Conservation (phyloP, 2,888 invertebrate genomes). For the Dermolepida albohirtum region DNA sequence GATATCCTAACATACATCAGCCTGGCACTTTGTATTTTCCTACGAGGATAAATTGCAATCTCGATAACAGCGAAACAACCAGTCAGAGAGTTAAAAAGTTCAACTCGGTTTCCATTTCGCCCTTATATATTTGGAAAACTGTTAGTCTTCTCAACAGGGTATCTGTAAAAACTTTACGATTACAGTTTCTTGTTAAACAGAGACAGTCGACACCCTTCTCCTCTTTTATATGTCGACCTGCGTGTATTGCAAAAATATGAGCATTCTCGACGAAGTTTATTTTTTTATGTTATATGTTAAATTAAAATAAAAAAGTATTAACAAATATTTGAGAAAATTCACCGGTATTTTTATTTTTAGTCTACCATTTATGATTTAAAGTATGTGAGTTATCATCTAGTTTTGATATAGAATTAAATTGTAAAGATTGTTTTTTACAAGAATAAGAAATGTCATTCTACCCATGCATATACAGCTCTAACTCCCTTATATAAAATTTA, state of each 20-base stretch:
- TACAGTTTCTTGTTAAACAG: conserved; percentile 22
- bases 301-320: too few species aligned
- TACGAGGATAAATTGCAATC: conserved; percentile 23
- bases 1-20: conserved; percentile 36
- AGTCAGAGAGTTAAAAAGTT: conserved; percentile 14
- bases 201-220: background rate
- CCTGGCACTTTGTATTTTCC: conserved; percentile 25
- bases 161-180: conserved; percentile 21
- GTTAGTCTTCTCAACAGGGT: conserved; percentile 13
- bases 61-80: conserved; percentile 19
- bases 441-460: too few species aligned
- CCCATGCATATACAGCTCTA: too few species aligned
- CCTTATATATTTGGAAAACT: conserved; percentile 14
- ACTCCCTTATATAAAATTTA: too few species aligned
- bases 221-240: too few species aligned
- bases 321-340: too few species aligned
- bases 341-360: too few species aligned
- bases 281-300: background rate
- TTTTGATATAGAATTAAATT: too few species aligned
- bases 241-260: too few species aligned
- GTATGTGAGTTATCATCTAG: too few species aligned
- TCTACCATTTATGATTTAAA: too few species aligned
- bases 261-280: background rate
- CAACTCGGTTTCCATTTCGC: conserved; percentile 1
- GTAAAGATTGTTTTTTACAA: too few species aligned